Base-by-base conservation (phyloP, 1,140 invertebrate species). In the Drosophila tristis region DNA sequence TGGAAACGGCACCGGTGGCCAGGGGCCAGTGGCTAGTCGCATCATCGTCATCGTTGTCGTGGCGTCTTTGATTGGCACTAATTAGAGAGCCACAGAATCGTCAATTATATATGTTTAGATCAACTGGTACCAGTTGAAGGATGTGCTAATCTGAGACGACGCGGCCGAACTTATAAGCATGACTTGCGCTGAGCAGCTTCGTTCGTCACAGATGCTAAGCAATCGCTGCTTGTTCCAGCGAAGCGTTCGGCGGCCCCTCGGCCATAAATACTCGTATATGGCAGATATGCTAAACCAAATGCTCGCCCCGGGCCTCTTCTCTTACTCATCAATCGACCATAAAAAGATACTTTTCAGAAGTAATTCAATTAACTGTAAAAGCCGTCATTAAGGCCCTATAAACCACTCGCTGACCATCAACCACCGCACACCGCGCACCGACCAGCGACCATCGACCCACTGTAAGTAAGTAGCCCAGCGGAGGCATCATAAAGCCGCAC, bases 351-450 rank as follows among this genome's bases (percentile, higher is more conserved):
- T 59, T 70, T 68, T 58, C 26, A 60, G 16, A 76, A 62, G 55
- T 86, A 86, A 87, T 86, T 87, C 78, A 86, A 86, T 86, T 86
- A 86, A 76, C 82, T 87, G 78, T 82, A 82, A 87, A 86, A 87
- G 74, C 82, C 70, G 66, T 86, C 84, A 87, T 86, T 87, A 86
- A 45, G 78, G 60, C 64, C 67, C 63, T 75, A 68, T 68, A 80
- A 85, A 85, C 54, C 65, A 64, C 59, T 31, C 64, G 16, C 50
- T n/a, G 39, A 44, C 35, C 49, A 26, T 23, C 23, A 26, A 25
- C 11, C 3, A 29, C 5, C 9, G 15, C 20, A 20, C 2, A 48
- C 26, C 20, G 20, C 20, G 2, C 7, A 44, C 15, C 20, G 20
- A 42, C 15, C 35, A 29, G 5, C 23, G 20, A 4, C 25, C 11